phyloP scores from a whole-genome alignment of 1,140 invertebrate species.

The Saxidomus purpurata region DNA sequence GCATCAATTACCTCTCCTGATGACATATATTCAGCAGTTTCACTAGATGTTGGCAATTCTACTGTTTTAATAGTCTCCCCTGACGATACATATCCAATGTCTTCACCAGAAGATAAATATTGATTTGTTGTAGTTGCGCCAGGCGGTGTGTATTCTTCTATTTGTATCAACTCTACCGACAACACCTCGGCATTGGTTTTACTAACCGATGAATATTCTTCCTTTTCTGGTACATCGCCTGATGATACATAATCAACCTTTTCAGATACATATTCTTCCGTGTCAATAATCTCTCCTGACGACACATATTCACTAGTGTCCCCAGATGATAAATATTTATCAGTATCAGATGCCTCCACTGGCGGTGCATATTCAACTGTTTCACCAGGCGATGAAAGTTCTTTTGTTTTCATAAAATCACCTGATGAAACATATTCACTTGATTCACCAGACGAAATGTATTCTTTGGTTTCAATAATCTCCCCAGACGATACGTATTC shows the following conservation, averaged over 20 bases:
- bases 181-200: not conserved
- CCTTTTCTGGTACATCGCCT: not conserved
- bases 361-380: not conserved
- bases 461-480: not conserved
- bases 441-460: slow-evolving; percentile 8
- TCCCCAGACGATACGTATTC: not conserved
- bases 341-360: not conserved
- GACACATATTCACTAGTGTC: slow-evolving; percentile 3
- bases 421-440: not conserved
- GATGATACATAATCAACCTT: not conserved
- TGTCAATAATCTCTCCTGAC: not conserved
- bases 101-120: not conserved
- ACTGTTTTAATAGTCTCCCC: not conserved
- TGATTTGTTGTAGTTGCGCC: not conserved
- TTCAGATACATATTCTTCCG: not conserved
- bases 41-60: not conserved
- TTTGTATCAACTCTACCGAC: not conserved
- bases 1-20: slow-evolving; percentile 17
- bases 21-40: not conserved
- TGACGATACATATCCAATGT: not conserved
- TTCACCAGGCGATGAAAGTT: not conserved
- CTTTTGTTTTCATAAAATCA: not conserved
- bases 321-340: not conserved
- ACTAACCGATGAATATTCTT: not conserved
- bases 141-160: not conserved